phyloP scores from a whole-genome alignment of 2,888 invertebrate species.

The Polietes domitor region DNA sequence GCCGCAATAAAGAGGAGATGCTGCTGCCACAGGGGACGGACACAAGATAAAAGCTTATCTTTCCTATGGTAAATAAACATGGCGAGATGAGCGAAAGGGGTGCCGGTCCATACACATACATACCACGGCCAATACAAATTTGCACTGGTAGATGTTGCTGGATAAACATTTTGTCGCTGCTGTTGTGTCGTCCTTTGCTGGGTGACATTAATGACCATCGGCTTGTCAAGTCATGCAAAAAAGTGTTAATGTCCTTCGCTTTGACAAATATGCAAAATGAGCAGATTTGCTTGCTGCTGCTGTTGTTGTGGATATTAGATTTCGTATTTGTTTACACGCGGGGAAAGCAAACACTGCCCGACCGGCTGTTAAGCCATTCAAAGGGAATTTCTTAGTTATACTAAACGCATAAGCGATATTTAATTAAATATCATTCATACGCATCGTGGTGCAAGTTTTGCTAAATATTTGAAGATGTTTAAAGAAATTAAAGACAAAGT shows the following conservation, averaged over 20 bases:
- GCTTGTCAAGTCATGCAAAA: slow-evolving; percentile 44
- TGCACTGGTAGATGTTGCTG: neutral
- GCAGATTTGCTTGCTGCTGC: neutral
- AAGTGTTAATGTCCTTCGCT: slow-evolving; percentile 32
- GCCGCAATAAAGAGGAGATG: neutral
- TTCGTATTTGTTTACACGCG: neutral
- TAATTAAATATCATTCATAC: slow-evolving; percentile 17
- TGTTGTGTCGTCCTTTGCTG: neutral
- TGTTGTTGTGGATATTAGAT: neutral
- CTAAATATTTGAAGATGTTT: too few relatives aligned
- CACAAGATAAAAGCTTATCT: slow-evolving; percentile 14
- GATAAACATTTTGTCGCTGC: neutral
- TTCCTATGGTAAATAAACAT: neutral
- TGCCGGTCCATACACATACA: neutral
- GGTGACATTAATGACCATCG: slow-evolving; percentile 30
- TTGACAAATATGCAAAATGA: slow-evolving; percentile 30
- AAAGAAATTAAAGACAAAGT: too few relatives aligned
- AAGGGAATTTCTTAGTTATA: neutral
- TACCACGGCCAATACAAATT: neutral
- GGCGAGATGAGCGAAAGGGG: slow-evolving; percentile 11
- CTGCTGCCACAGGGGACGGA: too few relatives aligned
- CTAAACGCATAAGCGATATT: slow-evolving; percentile 37
- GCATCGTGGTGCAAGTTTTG: neutral
- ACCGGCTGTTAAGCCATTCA: too few relatives aligned
- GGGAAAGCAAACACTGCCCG: too few relatives aligned